Evolutionary conservation across 2,797 vertebrate genomes (phyloP), one percentile per base, ranked within the genome.

Genomic region (Champsocephalus gunnari): DNA sequence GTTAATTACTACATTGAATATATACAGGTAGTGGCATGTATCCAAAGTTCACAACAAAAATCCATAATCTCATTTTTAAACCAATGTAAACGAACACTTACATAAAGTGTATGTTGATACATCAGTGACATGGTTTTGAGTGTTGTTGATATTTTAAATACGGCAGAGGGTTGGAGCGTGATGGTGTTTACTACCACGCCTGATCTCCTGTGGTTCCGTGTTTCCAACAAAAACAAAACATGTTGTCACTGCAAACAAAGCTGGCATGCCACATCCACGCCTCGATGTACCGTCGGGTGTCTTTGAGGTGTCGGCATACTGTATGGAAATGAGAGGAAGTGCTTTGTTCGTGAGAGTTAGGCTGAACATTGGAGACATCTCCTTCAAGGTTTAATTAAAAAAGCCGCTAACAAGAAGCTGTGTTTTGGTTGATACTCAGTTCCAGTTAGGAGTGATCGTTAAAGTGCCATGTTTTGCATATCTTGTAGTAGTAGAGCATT

Each of bases 191-290:
- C 48, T 4, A 3, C n/a, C 43, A 34, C 19, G 1, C 48, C 60
- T 19, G 19, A 12, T 49, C 50, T 48, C 24, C 66, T 48, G 44
- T 7, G 12, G 44, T 12, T 19, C 50, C 0, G 3, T 58, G 64
- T 71, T 77, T 87, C 85, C 62, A 66, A 78, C 74, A 71, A 78
- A 88, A 92, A 91, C 84, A 92, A 58, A 62, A 41, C 49, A 32
- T 91, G 87, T 92, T 92, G 85, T 86, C 75, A 93, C 71, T 91
- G 79, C 85, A 93, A 92, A 93, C 88, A 83, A 16, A 75, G 71
- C 63, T 55, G 59, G 24, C 56, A 8, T 71, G 65, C 70, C 72
- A 69, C 16, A 68, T 38, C 69, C 5, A 84, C 72, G 43, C 74
- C 77, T 83, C 65, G 62, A 57, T 80, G 73, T 67, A 28, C 51